Evolutionary conservation across 1,140 invertebrate species (phyloP), one percentile per base, ranked within the genome.

Genomic region (Cheumatopsyche charites): DNA sequence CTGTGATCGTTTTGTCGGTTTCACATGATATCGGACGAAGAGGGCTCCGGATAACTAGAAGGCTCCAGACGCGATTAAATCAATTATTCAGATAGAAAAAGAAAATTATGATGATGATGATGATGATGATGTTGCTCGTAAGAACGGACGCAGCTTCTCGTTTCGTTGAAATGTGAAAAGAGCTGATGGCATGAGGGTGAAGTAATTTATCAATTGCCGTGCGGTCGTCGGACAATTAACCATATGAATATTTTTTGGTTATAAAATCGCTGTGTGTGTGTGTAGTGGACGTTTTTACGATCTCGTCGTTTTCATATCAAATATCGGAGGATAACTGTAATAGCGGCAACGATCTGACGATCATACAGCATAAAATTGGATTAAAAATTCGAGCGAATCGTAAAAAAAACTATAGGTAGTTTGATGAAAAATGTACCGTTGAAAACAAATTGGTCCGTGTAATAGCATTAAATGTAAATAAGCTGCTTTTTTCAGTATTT

Each of bases 401-500:
- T 52, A 17, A 52, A 52, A 17, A 17, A 17, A 17, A 6, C 19
- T 45, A 45, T 45, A 45, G 17, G 13, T 2, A 42, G 17, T 17
- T 19, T 17, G 47, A 17, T 36, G 29, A 36, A 36, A 36, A 4
- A 36, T 36, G 9, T 36, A 36, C 29, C 29, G 29, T 52, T 52
- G 7, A 52, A 52, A 52, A n/a, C 47, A 52, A n/a, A 3, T 47
- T 1, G 15, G 13, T 7, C 47, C 47, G 15, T 52, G 19, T 52
- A 52, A 52, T 52, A 52, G 47, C 15, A 52, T 52, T 52, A 52
- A 52, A 52, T 17, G 19, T 52, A 17, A 17, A 52, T 52, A 52
- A 52, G 13, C 47, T 15, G 47, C 15, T 52, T 52, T 45, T n/a
- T n/a, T n/a, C n/a, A n/a, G n/a, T n/a, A n/a, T n/a, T n/a, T n/a